Evolutionary conservation across 2,888 invertebrate species (phyloP).

Genomic region (Eretmocerus hayati): DNA sequence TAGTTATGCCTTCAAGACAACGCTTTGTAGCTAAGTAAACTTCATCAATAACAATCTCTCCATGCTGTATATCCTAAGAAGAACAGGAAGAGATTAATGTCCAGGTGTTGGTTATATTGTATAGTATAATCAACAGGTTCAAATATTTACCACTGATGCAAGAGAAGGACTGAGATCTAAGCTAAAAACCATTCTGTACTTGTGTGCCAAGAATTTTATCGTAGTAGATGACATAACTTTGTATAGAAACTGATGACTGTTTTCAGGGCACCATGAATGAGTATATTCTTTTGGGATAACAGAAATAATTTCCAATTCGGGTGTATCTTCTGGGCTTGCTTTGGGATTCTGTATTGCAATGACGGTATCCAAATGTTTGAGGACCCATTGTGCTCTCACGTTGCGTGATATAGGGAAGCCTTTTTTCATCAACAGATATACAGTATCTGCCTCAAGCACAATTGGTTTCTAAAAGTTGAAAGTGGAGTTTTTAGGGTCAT

Average conservation of each 20-base stretch:
- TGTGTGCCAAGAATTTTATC: slow-evolving; percentile 62
- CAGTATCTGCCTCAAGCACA: slow-evolving; percentile 55
- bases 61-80: slow-evolving; percentile 54
- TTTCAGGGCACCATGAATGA: slow-evolving; percentile 47
- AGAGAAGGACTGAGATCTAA: slow-evolving; percentile 73
- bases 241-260: slow-evolving; percentile 48
- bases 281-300: slow-evolving; percentile 52
- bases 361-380: slow-evolving; percentile 59
- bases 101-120: not conserved
- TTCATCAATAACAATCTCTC: slow-evolving; percentile 57
- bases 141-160: slow-evolving; percentile 57
- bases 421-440: slow-evolving; percentile 63
- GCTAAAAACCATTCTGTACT: slow-evolving; percentile 67
- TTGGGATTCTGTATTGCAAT: slow-evolving; percentile 48
- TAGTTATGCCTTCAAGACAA: slow-evolving; percentile 53
- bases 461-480: slow-evolving; percentile 33
- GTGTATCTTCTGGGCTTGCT: slow-evolving; percentile 44
- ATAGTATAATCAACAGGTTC: not conserved
- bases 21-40: slow-evolving; percentile 52
- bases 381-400: slow-evolving; percentile 67
- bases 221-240: slow-evolving; percentile 53
- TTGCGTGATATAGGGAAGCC: slow-evolving; percentile 67
- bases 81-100: too few species aligned
- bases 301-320: slow-evolving; percentile 59
- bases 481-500: too few species aligned